phyloP scores from a whole-genome alignment of 2,113 vertebrate genomes.

The Buteo buteo region DNA sequence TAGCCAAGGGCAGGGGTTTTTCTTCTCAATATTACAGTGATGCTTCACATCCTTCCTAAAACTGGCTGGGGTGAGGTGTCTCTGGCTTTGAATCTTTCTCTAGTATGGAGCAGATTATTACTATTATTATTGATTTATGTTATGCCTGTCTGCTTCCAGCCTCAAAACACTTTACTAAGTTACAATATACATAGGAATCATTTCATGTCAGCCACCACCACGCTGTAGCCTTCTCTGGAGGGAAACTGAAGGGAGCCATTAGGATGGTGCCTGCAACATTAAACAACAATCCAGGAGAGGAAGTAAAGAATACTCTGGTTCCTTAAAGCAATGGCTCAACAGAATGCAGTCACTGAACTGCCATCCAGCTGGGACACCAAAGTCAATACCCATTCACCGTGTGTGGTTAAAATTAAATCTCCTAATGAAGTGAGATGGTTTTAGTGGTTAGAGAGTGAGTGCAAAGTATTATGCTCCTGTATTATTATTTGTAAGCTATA shows the following conservation, averaged over 20 bases:
- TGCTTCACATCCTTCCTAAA: slow-evolving; percentile 43
- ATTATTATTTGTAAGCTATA: slow-evolving; percentile 59
- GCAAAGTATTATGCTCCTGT: slow-evolving; percentile 50
- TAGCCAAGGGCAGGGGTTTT: not conserved
- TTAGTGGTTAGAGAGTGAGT: slow-evolving; percentile 50
- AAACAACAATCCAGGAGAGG: slow-evolving; percentile 57
- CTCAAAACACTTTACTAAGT: slow-evolving; percentile 61
- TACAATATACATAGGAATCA: slow-evolving; percentile 49
- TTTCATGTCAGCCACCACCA: slow-evolving; percentile 41
- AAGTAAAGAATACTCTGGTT: slow-evolving; percentile 56
- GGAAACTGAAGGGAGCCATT: slow-evolving; percentile 56
- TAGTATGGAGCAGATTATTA: slow-evolving; percentile 33
- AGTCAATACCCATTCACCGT: slow-evolving; percentile 47
- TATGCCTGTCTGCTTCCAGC: slow-evolving; percentile 52
- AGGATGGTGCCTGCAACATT: slow-evolving; percentile 68
- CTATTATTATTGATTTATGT: slow-evolving; percentile 55
- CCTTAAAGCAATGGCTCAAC: slow-evolving; percentile 26
- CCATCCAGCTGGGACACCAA: slow-evolving; percentile 61
- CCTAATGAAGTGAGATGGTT: slow-evolving; percentile 63
- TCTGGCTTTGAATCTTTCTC: slow-evolving; percentile 38
- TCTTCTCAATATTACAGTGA: not conserved
- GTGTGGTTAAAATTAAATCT: slow-evolving; percentile 64
- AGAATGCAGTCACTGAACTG: slow-evolving; percentile 51
- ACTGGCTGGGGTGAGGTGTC: slow-evolving; percentile 7
- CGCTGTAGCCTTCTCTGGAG: slow-evolving; percentile 24